Evolutionary conservation across 2,797 vertebrate species (phyloP).

Genomic region (Harpagifer antarcticus): DNA sequence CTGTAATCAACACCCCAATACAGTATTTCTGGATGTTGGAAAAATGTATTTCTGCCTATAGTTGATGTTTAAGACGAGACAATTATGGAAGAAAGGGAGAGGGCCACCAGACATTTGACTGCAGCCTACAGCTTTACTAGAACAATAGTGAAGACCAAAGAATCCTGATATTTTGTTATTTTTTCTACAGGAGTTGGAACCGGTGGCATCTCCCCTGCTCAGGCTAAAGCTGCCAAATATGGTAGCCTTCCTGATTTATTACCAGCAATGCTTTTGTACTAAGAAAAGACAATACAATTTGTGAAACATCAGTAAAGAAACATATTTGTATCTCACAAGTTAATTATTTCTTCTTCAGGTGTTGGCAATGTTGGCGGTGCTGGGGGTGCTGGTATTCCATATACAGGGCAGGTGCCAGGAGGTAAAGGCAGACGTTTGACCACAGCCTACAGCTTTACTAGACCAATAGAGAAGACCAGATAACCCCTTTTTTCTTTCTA

Average conservation of each 20-base stretch:
- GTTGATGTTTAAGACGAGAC: neutral
- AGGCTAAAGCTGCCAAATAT: slow-evolving; percentile 92
- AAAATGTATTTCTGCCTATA: neutral
- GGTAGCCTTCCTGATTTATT: slow-evolving; percentile 77
- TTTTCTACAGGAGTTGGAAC: slow-evolving; percentile 80
- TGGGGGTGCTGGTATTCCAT: neutral
- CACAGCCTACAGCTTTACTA: no score
- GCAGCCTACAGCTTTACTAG: no score
- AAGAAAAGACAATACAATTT: neutral
- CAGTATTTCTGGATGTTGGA: neutral
- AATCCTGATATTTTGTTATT: neutral
- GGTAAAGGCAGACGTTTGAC: neutral
- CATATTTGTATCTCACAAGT: neutral
- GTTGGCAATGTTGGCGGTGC: neutral
- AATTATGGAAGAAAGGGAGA: neutral
- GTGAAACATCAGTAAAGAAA: neutral
- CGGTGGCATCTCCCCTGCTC: slow-evolving; percentile 85
- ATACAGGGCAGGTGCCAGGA: slow-evolving; percentile 19
- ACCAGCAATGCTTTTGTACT: neutral
- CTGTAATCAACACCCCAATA: neutral
- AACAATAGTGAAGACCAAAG: no score
- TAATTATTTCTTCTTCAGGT: neutral
- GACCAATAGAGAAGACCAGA: no score
- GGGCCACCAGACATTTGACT: neutral
- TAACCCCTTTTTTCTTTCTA: neutral